Evolutionary conservation across 2,888 invertebrate species (phyloP).

Genomic region (Lysandra bellargus): DNA sequence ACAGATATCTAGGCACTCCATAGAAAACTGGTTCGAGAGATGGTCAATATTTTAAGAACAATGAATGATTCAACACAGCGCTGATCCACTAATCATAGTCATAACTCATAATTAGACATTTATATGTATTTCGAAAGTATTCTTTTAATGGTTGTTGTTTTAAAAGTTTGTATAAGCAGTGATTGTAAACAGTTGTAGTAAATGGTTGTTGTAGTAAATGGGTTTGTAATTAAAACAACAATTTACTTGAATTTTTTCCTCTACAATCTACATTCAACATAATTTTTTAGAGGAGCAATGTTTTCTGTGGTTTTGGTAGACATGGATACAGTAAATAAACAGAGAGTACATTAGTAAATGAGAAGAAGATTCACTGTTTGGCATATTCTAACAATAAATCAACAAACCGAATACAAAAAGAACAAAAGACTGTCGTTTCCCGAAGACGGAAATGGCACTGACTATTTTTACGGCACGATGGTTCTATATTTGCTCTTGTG

Average conservation of each 20-base stretch:
- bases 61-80: slow-evolving; percentile 4
- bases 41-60: slow-evolving; percentile 7
- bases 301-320: background rate
- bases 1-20: slow-evolving; percentile 5
- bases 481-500: slow-evolving; percentile 53
- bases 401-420: slow-evolving; percentile 44
- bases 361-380: background rate
- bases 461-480: slow-evolving; percentile 71
- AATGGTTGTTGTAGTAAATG: background rate
- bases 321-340: background rate
- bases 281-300: background rate
- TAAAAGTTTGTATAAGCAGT: background rate
- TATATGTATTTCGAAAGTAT: background rate
- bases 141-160: background rate
- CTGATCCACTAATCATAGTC: background rate
- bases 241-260: background rate
- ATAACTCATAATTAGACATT: background rate
- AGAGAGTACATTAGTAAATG: background rate
- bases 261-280: background rate
- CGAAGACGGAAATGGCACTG: slow-evolving; percentile 70
- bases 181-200: background rate
- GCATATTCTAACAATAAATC: slow-evolving; percentile 15
- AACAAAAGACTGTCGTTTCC: slow-evolving; percentile 68
- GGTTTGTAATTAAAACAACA: background rate
- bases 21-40: slow-evolving; percentile 6